A percentile compares a stretch with the other conserved stretches of the same genome.
phyloP scores from a whole-genome alignment of 2,888 invertebrate species.

The Syrista parreyssii region DNA sequence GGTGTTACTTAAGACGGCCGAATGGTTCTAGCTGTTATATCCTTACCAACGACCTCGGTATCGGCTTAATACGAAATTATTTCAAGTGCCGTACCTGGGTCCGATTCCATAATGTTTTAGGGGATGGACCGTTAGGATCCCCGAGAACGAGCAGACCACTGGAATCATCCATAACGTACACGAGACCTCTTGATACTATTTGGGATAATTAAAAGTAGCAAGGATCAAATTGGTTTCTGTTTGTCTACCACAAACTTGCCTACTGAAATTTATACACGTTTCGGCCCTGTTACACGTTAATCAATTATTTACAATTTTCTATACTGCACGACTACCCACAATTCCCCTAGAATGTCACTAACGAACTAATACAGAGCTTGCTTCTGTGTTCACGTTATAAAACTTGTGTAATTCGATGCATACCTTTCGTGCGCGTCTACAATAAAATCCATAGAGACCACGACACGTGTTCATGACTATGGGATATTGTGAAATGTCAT shows the following conservation, averaged over 20 bases:
- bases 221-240: neutral
- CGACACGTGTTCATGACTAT: neutral
- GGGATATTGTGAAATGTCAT: neutral
- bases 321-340: neutral
- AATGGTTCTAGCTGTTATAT: neutral
- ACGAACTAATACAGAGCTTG: neutral
- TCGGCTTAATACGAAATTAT: neutral
- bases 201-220: neutral
- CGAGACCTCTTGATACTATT: neutral
- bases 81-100: neutral
- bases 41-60: neutral
- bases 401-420: neutral
- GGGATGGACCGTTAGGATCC: neutral
- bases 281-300: too few species aligned
- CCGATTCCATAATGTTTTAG: neutral
- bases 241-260: neutral
- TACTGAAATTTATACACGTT: neutral
- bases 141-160: neutral
- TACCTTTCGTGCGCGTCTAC: neutral
- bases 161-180: neutral
- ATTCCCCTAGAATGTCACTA: neutral
- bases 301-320: neutral
- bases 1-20: too few species aligned
- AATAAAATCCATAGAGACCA: neutral
- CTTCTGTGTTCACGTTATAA: neutral